Percentiles rank a stretch among this genome's conserved stretches.
These are phyloP conservation scores for Strix aluco DNA, from an alignment of 2,113 vertebrate species.

Conservation along the genomic window DNA sequence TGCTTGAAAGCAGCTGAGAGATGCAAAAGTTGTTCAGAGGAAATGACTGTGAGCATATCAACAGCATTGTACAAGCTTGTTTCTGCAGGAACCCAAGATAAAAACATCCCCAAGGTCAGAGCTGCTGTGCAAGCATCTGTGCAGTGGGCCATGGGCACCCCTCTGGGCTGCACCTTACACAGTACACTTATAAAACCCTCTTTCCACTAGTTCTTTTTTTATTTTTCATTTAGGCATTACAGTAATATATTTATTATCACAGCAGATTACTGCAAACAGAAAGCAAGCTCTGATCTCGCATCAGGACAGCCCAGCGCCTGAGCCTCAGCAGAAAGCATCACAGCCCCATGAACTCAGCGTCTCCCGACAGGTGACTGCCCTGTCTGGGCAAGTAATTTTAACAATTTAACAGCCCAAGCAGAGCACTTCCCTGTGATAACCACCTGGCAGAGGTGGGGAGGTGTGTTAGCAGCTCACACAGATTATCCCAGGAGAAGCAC, in stretches of 20 bases:
- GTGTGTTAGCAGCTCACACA: neutral
- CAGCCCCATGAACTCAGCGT: neutral
- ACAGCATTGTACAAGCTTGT: fast-evolving
- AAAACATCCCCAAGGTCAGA: neutral
- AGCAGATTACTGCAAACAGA: neutral
- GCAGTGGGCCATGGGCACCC: fast-evolving
- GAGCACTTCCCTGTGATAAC: fast-evolving
- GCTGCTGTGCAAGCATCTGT: neutral
- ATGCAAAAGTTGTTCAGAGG: neutral
- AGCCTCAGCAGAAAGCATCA: neutral
- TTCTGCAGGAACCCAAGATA: neutral
- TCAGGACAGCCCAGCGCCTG: neutral
- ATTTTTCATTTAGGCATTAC: neutral
- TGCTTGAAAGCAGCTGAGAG: neutral
- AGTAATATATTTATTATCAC: neutral
- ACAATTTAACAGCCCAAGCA: neutral
- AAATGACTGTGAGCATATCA: neutral
- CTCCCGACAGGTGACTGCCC: fast-evolving
- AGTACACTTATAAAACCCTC: fast-evolving
- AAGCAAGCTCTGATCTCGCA: neutral
- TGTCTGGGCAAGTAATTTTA: neutral
- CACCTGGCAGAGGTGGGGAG: neutral
- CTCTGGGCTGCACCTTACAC: no score
- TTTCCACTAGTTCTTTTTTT: no score
- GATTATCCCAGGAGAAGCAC: neutral